Percentiles rank a stretch among this genome's conserved stretches.
These are phyloP conservation scores for Sweltsa coloradensis DNA, from an alignment of 1,140 invertebrate genomes.

Conservation along the genomic window DNA sequence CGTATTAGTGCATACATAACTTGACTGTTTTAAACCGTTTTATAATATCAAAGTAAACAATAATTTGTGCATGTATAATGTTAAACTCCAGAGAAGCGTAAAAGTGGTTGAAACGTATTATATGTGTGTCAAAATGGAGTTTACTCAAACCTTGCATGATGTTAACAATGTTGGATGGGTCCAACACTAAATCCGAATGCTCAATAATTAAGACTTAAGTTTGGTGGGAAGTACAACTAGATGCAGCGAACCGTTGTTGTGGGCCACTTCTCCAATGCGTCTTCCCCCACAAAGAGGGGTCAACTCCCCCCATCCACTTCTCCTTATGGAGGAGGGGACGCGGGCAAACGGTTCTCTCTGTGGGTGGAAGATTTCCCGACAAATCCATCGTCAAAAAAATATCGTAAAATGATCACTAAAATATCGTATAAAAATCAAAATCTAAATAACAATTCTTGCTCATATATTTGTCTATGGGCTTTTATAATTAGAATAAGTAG, in stretches of 20 bases:
- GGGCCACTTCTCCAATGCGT: constrained; percentile 30
- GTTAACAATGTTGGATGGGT: background rate
- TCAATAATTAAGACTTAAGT: no score
- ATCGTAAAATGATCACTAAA: constrained; percentile 4
- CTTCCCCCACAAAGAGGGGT: constrained; percentile 3
- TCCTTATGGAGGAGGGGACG: no score
- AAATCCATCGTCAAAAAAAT: constrained; percentile 8
- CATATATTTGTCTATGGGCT: background rate
- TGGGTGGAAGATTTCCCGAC: constrained; percentile 6
- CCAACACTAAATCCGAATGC: no score
- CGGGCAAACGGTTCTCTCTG: constrained; percentile 2
- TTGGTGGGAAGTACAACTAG: constrained; percentile 19
- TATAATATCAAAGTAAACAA: no score
- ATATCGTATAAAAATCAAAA: background rate
- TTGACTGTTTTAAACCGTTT: no score
- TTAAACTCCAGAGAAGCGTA: no score
- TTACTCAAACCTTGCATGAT: background rate
- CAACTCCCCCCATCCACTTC: constrained; percentile 4
- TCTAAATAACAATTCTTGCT: background rate
- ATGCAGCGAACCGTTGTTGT: constrained; percentile 52
- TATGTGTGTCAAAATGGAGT: background rate
- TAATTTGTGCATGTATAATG: no score
- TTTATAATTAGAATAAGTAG: no score
- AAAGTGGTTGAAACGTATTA: background rate
- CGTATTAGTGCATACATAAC: no score